Percentiles rank a stretch among this genome's conserved stretches.
Evolutionary conservation across 2,888 invertebrate species (phyloP).

Genomic region (Drosophila parthenogenetica): DNA sequence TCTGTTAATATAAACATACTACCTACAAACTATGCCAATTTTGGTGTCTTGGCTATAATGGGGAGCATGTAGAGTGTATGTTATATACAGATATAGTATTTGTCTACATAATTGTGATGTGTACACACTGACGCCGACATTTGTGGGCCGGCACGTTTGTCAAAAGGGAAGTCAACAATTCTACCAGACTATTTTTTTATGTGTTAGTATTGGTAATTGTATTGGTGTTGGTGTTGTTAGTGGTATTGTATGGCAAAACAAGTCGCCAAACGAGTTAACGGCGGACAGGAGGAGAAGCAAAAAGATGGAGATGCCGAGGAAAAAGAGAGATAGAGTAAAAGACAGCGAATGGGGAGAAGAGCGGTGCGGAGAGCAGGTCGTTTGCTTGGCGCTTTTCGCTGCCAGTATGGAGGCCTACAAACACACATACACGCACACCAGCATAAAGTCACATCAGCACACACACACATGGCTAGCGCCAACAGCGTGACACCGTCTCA

Average conservation of each 20-base stretch:
- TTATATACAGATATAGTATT: conserved; percentile 7
- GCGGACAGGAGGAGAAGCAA: conserved; percentile 32
- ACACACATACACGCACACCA: conserved; percentile 48
- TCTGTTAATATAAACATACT: conserved; percentile 1
- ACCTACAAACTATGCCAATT: conserved; percentile 22
- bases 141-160: conserved; percentile 49
- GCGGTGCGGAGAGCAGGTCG: conserved; percentile 21
- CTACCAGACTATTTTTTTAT: conserved; percentile 64
- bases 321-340: conserved; percentile 8
- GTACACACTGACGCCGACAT: conserved; percentile 45
- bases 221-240: too few species aligned
- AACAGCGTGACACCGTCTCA: conserved; percentile 38
- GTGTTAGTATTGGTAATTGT: not conserved
- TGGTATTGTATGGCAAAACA: conserved; percentile 46
- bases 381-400: conserved; percentile 53
- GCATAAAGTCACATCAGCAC: conserved; percentile 2
- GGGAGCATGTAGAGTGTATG: conserved; percentile 8
- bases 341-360: conserved; percentile 9
- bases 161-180: conserved; percentile 62
- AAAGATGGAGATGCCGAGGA: conserved; percentile 53
- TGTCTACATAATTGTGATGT: conserved; percentile 29
- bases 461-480: conserved; percentile 27
- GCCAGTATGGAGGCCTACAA: conserved; percentile 67
- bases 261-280: conserved; percentile 71
- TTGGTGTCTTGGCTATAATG: conserved; percentile 15